Evolutionary conservation across 2,888 invertebrate genomes (phyloP).

Genomic region (Galerucella calmariensis): DNA sequence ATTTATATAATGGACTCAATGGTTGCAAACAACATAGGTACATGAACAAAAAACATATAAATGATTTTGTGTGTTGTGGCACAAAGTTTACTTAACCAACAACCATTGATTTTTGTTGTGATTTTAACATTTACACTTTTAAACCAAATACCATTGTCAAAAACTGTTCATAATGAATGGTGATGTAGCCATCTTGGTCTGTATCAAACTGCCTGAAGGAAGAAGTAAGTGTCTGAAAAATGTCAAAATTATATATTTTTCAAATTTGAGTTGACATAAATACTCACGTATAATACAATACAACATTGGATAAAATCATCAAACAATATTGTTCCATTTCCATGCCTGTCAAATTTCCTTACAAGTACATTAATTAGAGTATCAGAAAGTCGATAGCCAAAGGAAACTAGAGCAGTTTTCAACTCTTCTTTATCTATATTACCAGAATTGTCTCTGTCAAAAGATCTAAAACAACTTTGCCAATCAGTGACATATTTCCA

Average conservation of each 20-base stretch:
- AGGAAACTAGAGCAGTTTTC: slow-evolving; percentile 88
- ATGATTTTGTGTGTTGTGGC: not conserved
- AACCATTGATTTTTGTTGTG: not conserved
- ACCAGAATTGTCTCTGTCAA: slow-evolving; percentile 92
- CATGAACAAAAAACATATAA: not conserved
- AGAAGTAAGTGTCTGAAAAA: slow-evolving; percentile 85
- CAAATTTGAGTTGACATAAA: not conserved
- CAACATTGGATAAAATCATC: slow-evolving; percentile 99
- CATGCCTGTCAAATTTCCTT: slow-evolving; percentile 93
- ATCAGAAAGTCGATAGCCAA: slow-evolving; percentile 90
- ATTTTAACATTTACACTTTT: slow-evolving; percentile 69
- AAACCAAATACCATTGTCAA: slow-evolving; percentile 89
- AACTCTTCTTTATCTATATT: slow-evolving; percentile 92
- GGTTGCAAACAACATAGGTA: not conserved
- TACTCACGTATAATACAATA: slow-evolving; percentile 89
- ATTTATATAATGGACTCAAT: not conserved
- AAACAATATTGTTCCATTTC: slow-evolving; percentile 91
- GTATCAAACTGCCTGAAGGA: slow-evolving; percentile 90
- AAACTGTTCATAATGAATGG: slow-evolving; percentile 96
- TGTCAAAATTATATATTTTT: not conserved
- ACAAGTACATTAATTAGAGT: slow-evolving; percentile 83
- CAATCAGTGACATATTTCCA: slow-evolving; percentile 99
- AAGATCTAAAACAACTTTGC: slow-evolving; percentile 95
- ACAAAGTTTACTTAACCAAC: not conserved
- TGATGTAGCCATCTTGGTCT: slow-evolving; percentile 94